A percentile compares a stretch with the other conserved stretches of the same genome.
phyloP scores from a whole-genome alignment of 1,140 invertebrate species.

The Tetraneura akinire region DNA sequence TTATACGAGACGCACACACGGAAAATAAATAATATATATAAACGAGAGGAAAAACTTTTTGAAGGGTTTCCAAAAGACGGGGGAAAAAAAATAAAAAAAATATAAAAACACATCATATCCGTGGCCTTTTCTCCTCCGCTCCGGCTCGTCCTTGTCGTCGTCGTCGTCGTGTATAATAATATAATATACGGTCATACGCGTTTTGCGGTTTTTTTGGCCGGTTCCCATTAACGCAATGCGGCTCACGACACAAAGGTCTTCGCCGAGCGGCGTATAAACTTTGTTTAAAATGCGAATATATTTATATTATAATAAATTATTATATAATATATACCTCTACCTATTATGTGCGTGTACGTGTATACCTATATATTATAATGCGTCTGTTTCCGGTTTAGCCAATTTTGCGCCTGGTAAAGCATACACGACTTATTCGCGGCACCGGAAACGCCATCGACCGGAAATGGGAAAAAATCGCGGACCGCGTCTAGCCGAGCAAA shows the following conservation, averaged over 20 bases:
- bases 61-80: not conserved
- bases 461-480: no score
- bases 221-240: constrained; percentile 30
- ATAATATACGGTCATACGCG: no score
- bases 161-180: no score
- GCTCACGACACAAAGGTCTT: constrained; percentile 34
- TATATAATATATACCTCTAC: not conserved
- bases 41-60: not conserved
- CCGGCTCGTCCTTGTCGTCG: no score
- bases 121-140: constrained; percentile 16
- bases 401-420: not conserved
- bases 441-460: not conserved
- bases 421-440: not conserved
- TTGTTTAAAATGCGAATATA: constrained; percentile 41
- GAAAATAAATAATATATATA: not conserved
- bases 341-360: not conserved
- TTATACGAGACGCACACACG: no score
- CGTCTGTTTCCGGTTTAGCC: constrained; percentile 6
- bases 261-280: not conserved
- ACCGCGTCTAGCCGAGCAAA: constrained; percentile 23
- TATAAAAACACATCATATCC: not conserved
- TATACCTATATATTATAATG: not conserved
- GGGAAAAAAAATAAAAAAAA: not conserved
- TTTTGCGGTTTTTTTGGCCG: constrained; percentile 19
- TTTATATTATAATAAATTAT: not conserved